phyloP scores from a whole-genome alignment of 2,888 invertebrate genomes.

The Herminia tarsipennalis region DNA sequence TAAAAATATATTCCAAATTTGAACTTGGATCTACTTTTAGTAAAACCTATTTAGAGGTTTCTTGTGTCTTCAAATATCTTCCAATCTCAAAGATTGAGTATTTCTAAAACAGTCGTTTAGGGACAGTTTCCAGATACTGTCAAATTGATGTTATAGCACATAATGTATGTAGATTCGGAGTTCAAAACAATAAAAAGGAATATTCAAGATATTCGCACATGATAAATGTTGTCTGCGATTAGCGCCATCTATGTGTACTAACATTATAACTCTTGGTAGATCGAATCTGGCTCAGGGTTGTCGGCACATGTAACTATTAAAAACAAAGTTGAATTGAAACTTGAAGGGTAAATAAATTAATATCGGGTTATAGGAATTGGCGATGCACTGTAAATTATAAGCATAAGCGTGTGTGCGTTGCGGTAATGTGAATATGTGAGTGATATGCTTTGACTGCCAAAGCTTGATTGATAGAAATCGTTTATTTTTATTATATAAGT shows the following conservation, averaged over 20 bases:
- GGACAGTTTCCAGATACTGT: too few relatives aligned
- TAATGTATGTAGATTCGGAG: not conserved
- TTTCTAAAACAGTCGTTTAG: not conserved
- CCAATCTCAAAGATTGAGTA: not conserved
- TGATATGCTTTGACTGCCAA: slow-evolving; percentile 64
- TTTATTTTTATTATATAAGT: slow-evolving; percentile 42
- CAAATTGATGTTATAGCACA: not conserved
- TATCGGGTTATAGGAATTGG: slow-evolving; percentile 40
- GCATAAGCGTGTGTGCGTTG: slow-evolving; percentile 40
- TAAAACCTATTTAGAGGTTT: not conserved
- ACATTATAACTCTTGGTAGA: slow-evolving; percentile 19
- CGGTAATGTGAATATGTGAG: slow-evolving; percentile 44
- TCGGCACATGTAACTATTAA: slow-evolving; percentile 5
- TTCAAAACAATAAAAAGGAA: too few relatives aligned
- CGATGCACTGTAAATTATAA: slow-evolving; percentile 44
- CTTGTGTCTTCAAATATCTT: not conserved
- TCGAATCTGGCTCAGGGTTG: slow-evolving; percentile 15
- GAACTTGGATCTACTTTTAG: not conserved
- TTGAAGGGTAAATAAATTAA: slow-evolving; percentile 36
- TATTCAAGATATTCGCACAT: not conserved
- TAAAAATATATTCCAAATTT: not conserved
- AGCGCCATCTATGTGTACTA: slow-evolving; percentile 41
- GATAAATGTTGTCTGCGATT: slow-evolving; percentile 27
- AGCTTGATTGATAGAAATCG: slow-evolving; percentile 53
- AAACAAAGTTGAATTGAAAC: slow-evolving; percentile 37